These are phyloP conservation scores for Electrona antarctica DNA, from an alignment of 2,113 vertebrate species.

Conservation along the genomic window DNA sequence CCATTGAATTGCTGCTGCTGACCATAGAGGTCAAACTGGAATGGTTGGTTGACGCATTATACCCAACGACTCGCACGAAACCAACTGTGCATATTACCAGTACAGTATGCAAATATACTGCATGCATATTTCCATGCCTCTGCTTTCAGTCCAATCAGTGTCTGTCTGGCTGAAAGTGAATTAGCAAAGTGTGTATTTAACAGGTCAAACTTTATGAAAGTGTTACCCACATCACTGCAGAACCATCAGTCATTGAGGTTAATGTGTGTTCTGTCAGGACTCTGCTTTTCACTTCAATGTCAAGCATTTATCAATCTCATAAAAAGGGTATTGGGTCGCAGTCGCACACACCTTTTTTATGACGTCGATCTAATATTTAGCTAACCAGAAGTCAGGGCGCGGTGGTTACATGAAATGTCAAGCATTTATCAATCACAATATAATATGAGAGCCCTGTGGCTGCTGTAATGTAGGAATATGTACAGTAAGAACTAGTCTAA, in stretches of 20 bases:
- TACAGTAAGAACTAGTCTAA: neutral
- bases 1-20: neutral
- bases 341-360: too few species aligned
- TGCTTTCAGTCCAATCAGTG: neutral
- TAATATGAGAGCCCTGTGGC: neutral
- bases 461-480: neutral
- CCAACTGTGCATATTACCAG: neutral
- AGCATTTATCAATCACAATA: neutral
- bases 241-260: conserved; percentile 14
- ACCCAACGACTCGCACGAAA: neutral
- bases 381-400: too few species aligned
- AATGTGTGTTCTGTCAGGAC: neutral
- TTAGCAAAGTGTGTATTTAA: neutral
- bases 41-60: neutral
- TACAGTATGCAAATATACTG: too few species aligned
- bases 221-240: conserved; percentile 8
- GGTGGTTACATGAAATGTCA: neutral
- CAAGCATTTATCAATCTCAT: too few species aligned
- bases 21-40: neutral
- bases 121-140: neutral
- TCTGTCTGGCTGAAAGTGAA: neutral
- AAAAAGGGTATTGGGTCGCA: too few species aligned
- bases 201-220: neutral
- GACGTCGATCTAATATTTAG: too few species aligned
- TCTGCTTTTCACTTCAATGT: neutral